phyloP scores from a whole-genome alignment of 2,888 invertebrate genomes.

The Psylliodes chrysocephalus region DNA sequence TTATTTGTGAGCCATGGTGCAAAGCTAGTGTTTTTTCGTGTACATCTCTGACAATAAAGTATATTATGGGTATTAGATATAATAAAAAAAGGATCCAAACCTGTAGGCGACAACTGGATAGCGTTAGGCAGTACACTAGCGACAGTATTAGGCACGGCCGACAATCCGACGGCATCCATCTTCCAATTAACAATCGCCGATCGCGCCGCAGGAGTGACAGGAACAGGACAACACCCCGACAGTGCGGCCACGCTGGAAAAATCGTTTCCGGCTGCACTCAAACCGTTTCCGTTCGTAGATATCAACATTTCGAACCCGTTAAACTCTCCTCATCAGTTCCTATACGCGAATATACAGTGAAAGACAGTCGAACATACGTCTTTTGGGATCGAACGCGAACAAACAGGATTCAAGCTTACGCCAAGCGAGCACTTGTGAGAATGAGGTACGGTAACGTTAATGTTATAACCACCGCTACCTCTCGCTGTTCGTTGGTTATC shows the following conservation, averaged over 20 bases:
- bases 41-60: too few relatives aligned
- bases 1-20: too few relatives aligned
- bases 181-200: constrained; percentile 67
- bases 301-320: constrained; percentile 68
- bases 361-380: too few relatives aligned
- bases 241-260: constrained; percentile 63
- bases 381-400: constrained; percentile 10
- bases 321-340: constrained; percentile 17
- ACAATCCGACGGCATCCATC: constrained; percentile 70
- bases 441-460: constrained; percentile 64
- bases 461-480: constrained; percentile 62
- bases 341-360: too few relatives aligned
- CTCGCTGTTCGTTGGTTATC: constrained; percentile 63
- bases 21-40: too few relatives aligned
- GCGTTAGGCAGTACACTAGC: constrained; percentile 63
- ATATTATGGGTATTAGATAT: too few relatives aligned
- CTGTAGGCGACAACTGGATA: constrained; percentile 71
- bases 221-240: constrained; percentile 66
- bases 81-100: too few relatives aligned
- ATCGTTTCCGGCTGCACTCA: constrained; percentile 63
- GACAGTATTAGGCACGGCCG: constrained; percentile 67
- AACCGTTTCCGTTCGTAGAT: constrained; percentile 70
- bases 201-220: constrained; percentile 67
- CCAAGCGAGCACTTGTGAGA: constrained; percentile 64
- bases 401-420: constrained; percentile 58